Percentiles rank a stretch among this genome's conserved stretches.
phyloP scores from a whole-genome alignment of 2,797 vertebrate genomes.

The Acanthurus lineatus region DNA sequence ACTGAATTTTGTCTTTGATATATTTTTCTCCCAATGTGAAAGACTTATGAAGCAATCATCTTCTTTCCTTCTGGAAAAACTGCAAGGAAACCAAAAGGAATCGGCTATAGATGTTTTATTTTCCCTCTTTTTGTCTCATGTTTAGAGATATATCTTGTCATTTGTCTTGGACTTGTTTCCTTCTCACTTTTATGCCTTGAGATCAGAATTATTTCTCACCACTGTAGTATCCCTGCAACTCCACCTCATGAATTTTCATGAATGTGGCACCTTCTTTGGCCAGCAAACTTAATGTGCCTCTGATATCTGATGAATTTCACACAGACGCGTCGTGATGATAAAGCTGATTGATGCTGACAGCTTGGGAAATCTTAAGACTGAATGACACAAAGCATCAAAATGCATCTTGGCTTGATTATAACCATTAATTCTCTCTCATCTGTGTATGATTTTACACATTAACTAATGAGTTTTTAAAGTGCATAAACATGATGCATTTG shows the following conservation, averaged over 20 bases:
- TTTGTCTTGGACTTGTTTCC: neutral
- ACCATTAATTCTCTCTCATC: neutral
- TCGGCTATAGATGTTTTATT: neutral
- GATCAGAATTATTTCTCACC: constrained; percentile 12
- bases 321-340: constrained; percentile 7
- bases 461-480: neutral
- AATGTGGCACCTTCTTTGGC: constrained; percentile 31
- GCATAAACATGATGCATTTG: neutral
- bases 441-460: neutral
- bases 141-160: neutral
- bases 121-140: neutral
- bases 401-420: neutral
- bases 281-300: constrained; percentile 33
- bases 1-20: neutral
- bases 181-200: neutral
- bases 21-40: neutral
- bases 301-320: constrained; percentile 50
- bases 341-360: constrained; percentile 26
- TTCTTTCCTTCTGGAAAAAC: neutral
- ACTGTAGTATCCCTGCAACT: constrained; percentile 13
- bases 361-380: constrained; percentile 9
- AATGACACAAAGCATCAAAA: constrained; percentile 16
- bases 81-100: neutral
- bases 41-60: neutral
- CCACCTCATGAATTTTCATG: constrained; percentile 46